Evolutionary conservation across 2,113 vertebrate species (phyloP).

Genomic region (Pangasianodon gigas): DNA sequence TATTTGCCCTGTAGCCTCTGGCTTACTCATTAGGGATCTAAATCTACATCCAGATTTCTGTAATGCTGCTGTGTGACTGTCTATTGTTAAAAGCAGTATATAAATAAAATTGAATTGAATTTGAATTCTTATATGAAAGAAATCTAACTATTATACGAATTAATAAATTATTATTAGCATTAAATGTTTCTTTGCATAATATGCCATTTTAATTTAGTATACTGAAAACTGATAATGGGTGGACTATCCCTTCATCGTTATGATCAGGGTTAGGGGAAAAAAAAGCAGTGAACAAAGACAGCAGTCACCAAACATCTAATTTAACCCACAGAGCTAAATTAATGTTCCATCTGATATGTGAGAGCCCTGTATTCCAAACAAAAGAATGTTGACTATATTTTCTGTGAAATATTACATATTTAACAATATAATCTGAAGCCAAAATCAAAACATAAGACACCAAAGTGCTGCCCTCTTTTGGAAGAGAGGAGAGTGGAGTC

Average conservation of each 20-base stretch:
- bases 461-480: constrained; percentile 63
- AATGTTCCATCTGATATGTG: background rate
- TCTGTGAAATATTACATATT: background rate
- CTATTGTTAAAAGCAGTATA: background rate
- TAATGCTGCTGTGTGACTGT: background rate
- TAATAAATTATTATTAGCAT: background rate
- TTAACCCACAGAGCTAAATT: background rate
- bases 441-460: constrained; percentile 26
- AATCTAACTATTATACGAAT: background rate
- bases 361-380: background rate
- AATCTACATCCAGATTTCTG: background rate
- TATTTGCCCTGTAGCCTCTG: background rate
- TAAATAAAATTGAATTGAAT: background rate
- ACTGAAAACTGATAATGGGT: background rate
- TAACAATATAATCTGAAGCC: constrained; percentile 5
- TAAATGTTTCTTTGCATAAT: background rate
- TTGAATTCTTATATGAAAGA: background rate
- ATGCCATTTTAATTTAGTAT: background rate
- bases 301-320: constrained; percentile 5
- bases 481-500: constrained; percentile 51
- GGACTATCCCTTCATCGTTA: background rate
- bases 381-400: background rate
- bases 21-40: background rate
- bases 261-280: background rate
- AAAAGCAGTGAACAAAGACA: background rate